These are phyloP conservation scores for Sitobion miscanthi DNA, from an alignment of 1,140 invertebrate genomes.

Conservation along the genomic window DNA sequence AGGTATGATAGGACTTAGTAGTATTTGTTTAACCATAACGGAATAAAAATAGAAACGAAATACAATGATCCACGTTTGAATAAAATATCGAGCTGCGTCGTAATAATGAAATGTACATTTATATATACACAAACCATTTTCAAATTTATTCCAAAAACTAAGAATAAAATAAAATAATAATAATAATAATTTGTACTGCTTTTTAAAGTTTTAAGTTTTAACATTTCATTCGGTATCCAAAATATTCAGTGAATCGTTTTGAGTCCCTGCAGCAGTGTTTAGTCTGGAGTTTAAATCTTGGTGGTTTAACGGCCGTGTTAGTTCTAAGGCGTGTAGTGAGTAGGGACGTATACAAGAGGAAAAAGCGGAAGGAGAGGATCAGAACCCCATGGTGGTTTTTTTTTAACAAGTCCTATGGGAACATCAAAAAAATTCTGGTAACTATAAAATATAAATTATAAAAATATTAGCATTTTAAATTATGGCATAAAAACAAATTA, in stretches of 20 bases:
- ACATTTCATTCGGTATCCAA: not conserved
- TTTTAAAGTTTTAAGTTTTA: not conserved
- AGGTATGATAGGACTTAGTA: not conserved
- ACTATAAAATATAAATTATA: not conserved
- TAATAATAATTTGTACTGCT: not conserved
- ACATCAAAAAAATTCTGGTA: not conserved
- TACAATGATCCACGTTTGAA: not conserved
- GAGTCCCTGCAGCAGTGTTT: not conserved
- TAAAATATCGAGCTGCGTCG: not conserved
- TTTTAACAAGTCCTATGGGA: not conserved
- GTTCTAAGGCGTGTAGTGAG: not conserved
- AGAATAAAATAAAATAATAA: conserved; percentile 8
- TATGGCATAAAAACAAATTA: not conserved
- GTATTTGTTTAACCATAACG: not conserved
- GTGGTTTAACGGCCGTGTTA: not conserved
- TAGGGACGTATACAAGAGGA: not conserved
- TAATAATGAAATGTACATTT: not conserved
- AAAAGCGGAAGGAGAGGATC: not conserved
- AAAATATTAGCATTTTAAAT: not conserved
- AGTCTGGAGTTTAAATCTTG: not conserved
- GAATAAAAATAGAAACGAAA: not conserved
- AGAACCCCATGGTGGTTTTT: not conserved
- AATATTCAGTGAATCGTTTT: not conserved
- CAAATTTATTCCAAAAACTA: not conserved
- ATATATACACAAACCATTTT: not conserved